Evolutionary conservation across 2,888 invertebrate genomes (phyloP), one percentile per base, ranked within the genome.

Genomic region (Frankliniella intonsa): DNA sequence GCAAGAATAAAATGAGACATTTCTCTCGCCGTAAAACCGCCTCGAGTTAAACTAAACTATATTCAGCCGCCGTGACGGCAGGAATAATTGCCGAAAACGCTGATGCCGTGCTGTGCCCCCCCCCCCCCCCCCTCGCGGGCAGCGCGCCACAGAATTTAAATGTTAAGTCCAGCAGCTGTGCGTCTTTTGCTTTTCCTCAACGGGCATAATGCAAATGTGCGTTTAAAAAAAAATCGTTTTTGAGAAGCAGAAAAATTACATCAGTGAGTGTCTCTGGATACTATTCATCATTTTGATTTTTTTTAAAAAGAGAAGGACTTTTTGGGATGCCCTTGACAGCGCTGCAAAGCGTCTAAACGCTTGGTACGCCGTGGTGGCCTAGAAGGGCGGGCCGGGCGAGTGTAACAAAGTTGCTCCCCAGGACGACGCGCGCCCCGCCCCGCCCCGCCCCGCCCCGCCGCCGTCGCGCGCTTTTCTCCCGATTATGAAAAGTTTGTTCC

Each of bases 11-110:
- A 55, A 55, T 17, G 55, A 55, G 55, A 55, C 55, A 17, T 55
- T 38, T 55, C 55, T 55, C 55, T 55, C 55, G 55, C 55, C 55
- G 55, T 55, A 55, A 55, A 55, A 55, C 55, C 17, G 14, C 14
- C 55, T 55, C 38, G 38, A 38, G 38, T 38, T 38, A 38, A 38
- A 17, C 55, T 55, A 55, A 55, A 55, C 55, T 55, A 38, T 38
- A 55, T 55, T 55, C 55, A 69, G 69, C 22, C 69, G 55, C 55
- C 17, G 55, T 69, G 22, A 22, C 69, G 69, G 22, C 69, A 5
- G 69, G 69, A 69, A 69, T 69, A 69, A 69, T 69, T 69, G 22
- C 69, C 69, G 69, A 22, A 69, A 69, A 69, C 11, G 69, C 69
- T 38, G 38, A 38, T 69, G 69, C 22, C 69, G 62, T n/a, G 62